Evolutionary conservation across 2,113 vertebrate species (phyloP), one percentile per base, ranked within the genome.

Genomic region (Dromiciops gliroides): DNA sequence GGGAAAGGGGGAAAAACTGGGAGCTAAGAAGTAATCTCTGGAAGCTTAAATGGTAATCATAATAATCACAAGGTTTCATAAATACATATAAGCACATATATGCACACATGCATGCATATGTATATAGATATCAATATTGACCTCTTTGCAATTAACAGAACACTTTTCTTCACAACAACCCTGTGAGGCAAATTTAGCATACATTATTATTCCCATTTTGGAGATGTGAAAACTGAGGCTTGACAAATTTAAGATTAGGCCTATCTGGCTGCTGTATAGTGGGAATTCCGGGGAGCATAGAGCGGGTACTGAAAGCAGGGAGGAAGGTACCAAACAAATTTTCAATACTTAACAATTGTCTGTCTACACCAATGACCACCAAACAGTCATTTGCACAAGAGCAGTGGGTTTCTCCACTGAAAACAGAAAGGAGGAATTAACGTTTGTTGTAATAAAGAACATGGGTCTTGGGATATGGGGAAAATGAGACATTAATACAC

Each of bases 241-340:
- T 83, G 44, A 83, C 2, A 0, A 44, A 19, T 83, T 44, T 83
- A 44, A 44, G 67, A 44, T 83, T 44, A 83, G 19, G 19, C 19
- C n/a, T 83, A 12, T 37, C 31, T 67, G 2, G 3, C 31, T 0
- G 0, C 31, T 67, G 60, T 12, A n/a, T n/a, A 67, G 31, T 37
- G n/a, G n/a, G 6, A 19, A 44, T 23, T 44, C 3, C 6, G 67
- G 37, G n/a, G 19, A 83, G 0, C 0, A 0, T 19, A 44, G 6
- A 83, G n/a, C 1, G 37, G 12, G 16, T 5, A n/a, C 37, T n/a
- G 37, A 83, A 22, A 83, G 7, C 44, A 83, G 2, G 67, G n/a
- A 19, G 5, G 67, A 83, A 83, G 67, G 67, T 83, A 1, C 37
- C n/a, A 44, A 44, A 44, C n/a, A 83, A n/a, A n/a, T n/a, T 83